These are phyloP conservation scores for Silurus glanis DNA, from an alignment of 2,113 vertebrate species.

Conservation along the genomic window DNA sequence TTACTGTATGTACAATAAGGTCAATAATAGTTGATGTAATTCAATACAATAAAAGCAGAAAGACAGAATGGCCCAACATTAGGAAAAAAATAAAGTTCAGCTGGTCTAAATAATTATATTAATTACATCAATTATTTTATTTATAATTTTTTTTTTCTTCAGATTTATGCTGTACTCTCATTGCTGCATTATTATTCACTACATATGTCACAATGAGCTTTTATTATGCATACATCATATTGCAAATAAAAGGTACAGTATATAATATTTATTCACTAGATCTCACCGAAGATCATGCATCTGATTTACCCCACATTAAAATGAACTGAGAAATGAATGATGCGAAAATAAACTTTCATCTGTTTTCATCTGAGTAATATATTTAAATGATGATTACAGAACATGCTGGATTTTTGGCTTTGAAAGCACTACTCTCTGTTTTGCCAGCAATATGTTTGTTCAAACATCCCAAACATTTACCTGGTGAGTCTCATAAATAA, in stretches of 20 bases:
- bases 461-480: conserved; percentile 10
- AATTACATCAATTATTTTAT: neutral
- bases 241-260: neutral
- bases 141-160: neutral
- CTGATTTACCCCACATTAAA: no score
- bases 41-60: no score
- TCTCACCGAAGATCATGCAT: no score
- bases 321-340: no score
- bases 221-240: neutral
- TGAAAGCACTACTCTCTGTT: neutral
- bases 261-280: neutral
- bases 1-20: no score
- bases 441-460: neutral
- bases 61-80: no score
- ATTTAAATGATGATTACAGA: neutral
- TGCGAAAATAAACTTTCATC: no score
- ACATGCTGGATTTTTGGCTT: neutral
- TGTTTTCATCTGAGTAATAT: no score
- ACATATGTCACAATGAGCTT: neutral
- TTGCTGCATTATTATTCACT: neutral
- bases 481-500: neutral
- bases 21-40: no score
- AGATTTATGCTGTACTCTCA: conserved; percentile 6
- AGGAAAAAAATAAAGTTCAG: neutral
- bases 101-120: neutral